These are phyloP conservation scores for Desmodus rotundus DNA, from an alignment of 2,113 vertebrate genomes.

Conservation along the genomic window DNA sequence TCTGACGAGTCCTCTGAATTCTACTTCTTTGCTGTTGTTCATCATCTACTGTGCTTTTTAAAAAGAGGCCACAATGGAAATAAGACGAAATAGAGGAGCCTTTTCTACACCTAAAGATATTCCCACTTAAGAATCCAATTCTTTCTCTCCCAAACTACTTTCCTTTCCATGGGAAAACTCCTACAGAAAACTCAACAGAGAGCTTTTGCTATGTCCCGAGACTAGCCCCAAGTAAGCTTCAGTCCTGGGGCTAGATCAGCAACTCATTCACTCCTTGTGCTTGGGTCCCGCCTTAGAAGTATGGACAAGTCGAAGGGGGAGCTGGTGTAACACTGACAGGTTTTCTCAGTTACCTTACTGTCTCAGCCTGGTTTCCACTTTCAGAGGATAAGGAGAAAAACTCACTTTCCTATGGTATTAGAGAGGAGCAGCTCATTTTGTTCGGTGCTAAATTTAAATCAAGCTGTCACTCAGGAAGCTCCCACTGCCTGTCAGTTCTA, in stretches of 20 bases:
- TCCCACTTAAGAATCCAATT: background rate
- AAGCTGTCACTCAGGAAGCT: conserved; percentile 51
- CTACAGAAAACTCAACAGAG: conserved; percentile 4
- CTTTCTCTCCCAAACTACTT: conserved; percentile 48
- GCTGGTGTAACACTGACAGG: background rate
- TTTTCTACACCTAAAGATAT: background rate
- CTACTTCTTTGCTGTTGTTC: conserved; percentile 8
- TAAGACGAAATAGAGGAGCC: background rate
- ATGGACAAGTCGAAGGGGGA: background rate
- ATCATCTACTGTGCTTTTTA: conserved; percentile 47
- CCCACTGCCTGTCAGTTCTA: conserved; percentile 42
- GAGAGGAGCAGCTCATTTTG: background rate
- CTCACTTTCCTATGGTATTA: background rate
- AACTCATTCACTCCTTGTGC: conserved; percentile 44
- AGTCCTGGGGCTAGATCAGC: conserved; percentile 42
- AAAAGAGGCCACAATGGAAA: background rate
- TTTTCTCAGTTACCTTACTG: background rate
- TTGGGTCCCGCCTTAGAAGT: conserved; percentile 50
- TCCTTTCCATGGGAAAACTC: conserved; percentile 34
- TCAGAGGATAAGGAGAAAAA: background rate
- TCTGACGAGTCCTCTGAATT: background rate
- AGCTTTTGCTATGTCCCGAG: background rate
- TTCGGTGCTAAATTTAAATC: conserved; percentile 59
- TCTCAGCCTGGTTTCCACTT: conserved; percentile 21
- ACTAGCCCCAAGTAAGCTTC: background rate